Evolutionary conservation across 2,113 vertebrate species (phyloP), one percentile per base, ranked within the genome.

Genomic region (Ciconia stormi): DNA sequence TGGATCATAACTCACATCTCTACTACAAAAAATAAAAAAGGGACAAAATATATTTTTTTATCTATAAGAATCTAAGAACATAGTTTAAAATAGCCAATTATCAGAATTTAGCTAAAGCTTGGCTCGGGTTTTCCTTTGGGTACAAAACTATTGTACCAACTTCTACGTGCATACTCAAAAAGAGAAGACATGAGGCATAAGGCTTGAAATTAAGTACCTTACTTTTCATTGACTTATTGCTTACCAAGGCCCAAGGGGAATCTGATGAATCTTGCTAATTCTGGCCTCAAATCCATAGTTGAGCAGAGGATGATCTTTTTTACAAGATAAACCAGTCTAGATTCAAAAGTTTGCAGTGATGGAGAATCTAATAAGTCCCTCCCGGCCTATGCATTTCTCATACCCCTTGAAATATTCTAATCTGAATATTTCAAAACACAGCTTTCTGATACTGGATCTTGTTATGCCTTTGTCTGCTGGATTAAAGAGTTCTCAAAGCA

Each of bases 401-500:
- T 34, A 55, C 23, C 32, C 58, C 49, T 95, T 80, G n/a, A n/a
- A n/a, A n/a, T n/a, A n/a, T 93, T 93, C 67, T 86, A 94, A 93
- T 83, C 59, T 80, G 74, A 77, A 65, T 91, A 82, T 91, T 95
- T 96, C 66, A 92, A 93, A 96, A 93, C 55, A 83, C 58, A 74
- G 62, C 70, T 86, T 85, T 91, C 62, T 94, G 90, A 85, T 86
- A 88, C 87, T 90, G 92, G 92, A 93, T 94, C 90, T 93, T 93
- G 79, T 96, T 96, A 93, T 83, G 90, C 92, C 71, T 97, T 97
- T 97, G 92, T 95, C 92, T 94, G 82, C 50, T 90, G 95, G 93
- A 95, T 95, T 92, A 97, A 93, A 93, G 94, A 44, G 82, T 92
- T 92, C 96, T 96, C 92, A 96, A 93, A 96, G 94, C 95, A 97